These are phyloP conservation scores for Notodonta ziczac DNA, from an alignment of 2,888 invertebrate genomes.

Conservation along the genomic window DNA sequence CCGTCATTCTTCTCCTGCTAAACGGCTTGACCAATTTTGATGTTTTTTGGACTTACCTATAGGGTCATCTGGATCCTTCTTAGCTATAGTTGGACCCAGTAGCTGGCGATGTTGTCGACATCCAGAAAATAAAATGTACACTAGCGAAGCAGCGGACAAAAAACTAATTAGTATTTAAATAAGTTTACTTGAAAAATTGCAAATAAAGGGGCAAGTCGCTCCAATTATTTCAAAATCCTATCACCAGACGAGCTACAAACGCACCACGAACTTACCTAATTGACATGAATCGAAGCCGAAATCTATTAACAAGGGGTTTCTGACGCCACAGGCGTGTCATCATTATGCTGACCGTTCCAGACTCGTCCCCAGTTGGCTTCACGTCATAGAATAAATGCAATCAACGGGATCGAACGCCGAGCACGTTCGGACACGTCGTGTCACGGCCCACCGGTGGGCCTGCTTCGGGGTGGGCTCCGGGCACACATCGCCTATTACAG, in stretches of 20 bases:
- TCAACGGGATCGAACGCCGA: constrained; percentile 47
- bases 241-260: neutral
- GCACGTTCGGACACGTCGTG: constrained; percentile 51
- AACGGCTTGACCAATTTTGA: no score
- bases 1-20: no score
- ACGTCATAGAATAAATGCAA: constrained; percentile 58
- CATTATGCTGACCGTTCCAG: constrained; percentile 22
- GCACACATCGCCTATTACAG: constrained; percentile 50
- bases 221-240: constrained; percentile 1
- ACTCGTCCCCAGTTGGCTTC: constrained; percentile 28
- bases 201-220: neutral
- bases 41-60: no score
- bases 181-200: no score
- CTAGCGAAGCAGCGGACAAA: no score
- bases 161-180: no score
- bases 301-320: constrained; percentile 37
- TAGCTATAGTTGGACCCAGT: no score
- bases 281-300: constrained; percentile 32
- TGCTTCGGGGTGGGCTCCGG: constrained; percentile 24
- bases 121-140: no score
- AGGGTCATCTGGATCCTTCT: no score
- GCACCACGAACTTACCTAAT: constrained; percentile 22
- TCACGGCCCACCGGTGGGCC: constrained; percentile 44
- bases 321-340: constrained; percentile 32
- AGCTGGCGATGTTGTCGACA: no score